Conservation (phyloP, 2,888 invertebrate genomes). For the Spodoptera picta region DNA sequence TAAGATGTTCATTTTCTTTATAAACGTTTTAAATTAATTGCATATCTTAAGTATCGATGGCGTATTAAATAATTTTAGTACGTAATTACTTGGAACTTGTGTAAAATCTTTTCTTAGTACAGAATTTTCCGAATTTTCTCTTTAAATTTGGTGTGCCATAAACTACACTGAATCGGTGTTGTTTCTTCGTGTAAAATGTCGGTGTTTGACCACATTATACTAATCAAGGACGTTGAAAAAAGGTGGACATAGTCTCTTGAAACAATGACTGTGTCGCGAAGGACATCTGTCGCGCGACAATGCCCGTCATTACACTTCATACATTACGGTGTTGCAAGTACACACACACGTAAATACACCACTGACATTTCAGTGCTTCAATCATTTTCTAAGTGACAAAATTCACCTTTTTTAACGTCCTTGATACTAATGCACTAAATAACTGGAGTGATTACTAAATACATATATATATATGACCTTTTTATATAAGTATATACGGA, state of each 20-base stretch:
- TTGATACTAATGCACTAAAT: constrained; percentile 38
- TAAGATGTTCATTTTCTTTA: constrained; percentile 11
- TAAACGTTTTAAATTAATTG: constrained; percentile 10
- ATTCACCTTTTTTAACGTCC: too few species aligned
- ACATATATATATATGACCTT: constrained; percentile 1
- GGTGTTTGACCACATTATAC: constrained; percentile 28
- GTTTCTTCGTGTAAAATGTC: constrained; percentile 34
- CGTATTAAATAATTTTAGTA: constrained; percentile 24
- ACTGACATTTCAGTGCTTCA: too few species aligned
- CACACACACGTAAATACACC: too few species aligned
- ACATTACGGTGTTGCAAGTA: too few species aligned
- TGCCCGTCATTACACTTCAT: too few species aligned
- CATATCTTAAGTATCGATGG: constrained; percentile 28
- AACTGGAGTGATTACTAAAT: constrained; percentile 47
- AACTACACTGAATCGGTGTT: constrained; percentile 26
- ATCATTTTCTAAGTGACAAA: too few species aligned
- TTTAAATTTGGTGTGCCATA: constrained; percentile 62
- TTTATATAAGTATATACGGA: constrained; percentile 34
- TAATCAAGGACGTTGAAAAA: too few species aligned
- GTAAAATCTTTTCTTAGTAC: constrained; percentile 24
- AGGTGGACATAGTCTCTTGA: too few species aligned
- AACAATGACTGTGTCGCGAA: too few species aligned
- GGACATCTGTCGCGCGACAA: too few species aligned
- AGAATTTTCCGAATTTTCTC: constrained; percentile 40
- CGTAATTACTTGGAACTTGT: constrained; percentile 24